phyloP scores from a whole-genome alignment of 2,113 vertebrate species.

The Sinosuthora webbiana region DNA sequence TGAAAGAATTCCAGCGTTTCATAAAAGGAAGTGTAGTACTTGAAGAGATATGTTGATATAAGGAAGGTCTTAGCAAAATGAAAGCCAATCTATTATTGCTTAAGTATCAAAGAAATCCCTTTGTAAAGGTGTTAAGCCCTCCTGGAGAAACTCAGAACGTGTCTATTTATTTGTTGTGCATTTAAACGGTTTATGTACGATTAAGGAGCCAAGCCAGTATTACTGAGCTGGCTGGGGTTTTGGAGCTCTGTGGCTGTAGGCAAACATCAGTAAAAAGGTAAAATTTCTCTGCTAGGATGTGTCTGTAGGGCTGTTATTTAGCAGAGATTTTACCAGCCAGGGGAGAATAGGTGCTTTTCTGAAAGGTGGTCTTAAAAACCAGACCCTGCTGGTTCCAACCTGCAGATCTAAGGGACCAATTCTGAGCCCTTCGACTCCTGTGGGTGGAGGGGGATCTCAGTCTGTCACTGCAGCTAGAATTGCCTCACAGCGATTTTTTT shows the following conservation, averaged over 20 bases:
- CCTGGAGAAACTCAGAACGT: neutral
- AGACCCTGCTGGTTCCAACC: neutral
- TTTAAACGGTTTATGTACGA: slow-evolving; percentile 29
- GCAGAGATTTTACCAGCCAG: neutral
- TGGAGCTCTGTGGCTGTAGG: neutral
- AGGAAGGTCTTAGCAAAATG: slow-evolving; percentile 31
- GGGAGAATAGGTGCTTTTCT: neutral
- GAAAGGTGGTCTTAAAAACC: neutral
- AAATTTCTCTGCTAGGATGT: neutral
- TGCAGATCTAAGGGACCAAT: neutral
- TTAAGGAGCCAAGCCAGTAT: slow-evolving; percentile 42
- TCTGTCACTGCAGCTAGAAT: neutral
- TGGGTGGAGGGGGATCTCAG: neutral
- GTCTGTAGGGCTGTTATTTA: neutral
- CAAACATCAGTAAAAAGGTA: slow-evolving; percentile 22
- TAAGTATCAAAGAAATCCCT: slow-evolving; percentile 53
- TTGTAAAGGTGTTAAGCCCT: slow-evolving; percentile 55
- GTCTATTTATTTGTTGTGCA: slow-evolving; percentile 60
- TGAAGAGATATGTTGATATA: slow-evolving; percentile 75
- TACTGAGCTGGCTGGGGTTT: slow-evolving; percentile 1
- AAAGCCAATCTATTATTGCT: slow-evolving; percentile 57
- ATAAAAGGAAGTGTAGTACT: slow-evolving; percentile 84
- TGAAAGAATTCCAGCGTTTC: slow-evolving; percentile 86
- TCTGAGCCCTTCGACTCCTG: neutral
- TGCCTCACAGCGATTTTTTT: neutral